Evolutionary conservation across 2,113 vertebrate genomes (phyloP), one percentile per base, ranked within the genome.

Genomic region (Tautogolabrus adspersus): DNA sequence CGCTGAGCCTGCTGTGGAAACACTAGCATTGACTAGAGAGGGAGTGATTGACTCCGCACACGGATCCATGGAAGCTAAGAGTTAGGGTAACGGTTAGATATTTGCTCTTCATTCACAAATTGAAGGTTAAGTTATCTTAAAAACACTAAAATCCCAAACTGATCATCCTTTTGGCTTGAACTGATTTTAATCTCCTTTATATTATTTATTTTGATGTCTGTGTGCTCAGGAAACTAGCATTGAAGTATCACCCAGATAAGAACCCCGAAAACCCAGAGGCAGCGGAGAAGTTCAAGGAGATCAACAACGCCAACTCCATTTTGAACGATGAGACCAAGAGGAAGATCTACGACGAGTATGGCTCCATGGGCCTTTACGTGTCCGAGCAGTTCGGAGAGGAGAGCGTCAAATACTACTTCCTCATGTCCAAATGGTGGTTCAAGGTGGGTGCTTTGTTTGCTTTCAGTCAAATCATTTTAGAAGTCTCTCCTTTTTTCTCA

Each of bases 211-310:
- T 40, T 42, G 40, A 42, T 21, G 38, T 47, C 15, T 52, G 11
- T 57, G 11, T 44, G 22, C 54, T 15, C 92, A 99, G 97, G 91
- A 97, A 93, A 77, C 93, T 98, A 79, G 96, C 97, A 0, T 90
- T 98, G 85, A 95, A 95, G 83, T 99, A 96, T 87, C 97, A 99
- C 63, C 97, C 97, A 0, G 97, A 98, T 88, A 99, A 99, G 90
- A 98, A 98, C 91, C 97, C 96, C 0, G 97, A 96, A 19, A 94
- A 98, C 63, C 93, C 96, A 0, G 94, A 96, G 60, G 96, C 97
- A 0, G 95, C 95, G 0, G 97, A 98, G 78, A 96, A 96, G 81
- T 98, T 98, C 83, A 98, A 99, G 91, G 97, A 99, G 93, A 98
- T 98, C 81, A 99, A 98, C 94, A 95, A 94, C 46, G 97, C 97